Percentiles rank a stretch among this genome's conserved stretches.
Evolutionary conservation across 2,797 vertebrate species (phyloP).

Genomic region (Hydrocynus forskahlii): DNA sequence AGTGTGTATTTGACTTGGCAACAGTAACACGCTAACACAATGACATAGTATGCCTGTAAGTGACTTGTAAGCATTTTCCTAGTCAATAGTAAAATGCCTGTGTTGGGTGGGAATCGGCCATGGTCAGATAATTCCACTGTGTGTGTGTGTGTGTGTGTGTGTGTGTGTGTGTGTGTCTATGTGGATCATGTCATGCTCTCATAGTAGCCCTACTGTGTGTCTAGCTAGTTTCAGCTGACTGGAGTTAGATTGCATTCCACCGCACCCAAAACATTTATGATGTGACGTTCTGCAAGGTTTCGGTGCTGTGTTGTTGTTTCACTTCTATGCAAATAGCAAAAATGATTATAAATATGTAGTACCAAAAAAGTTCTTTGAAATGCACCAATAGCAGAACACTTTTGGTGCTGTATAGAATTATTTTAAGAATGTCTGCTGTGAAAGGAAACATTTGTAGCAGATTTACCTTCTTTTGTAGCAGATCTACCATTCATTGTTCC

Average conservation of each 20-base stretch:
- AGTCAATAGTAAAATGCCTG: conserved; percentile 12
- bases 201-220: conserved; percentile 7
- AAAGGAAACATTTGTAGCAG: no score
- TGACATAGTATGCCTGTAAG: conserved; percentile 5
- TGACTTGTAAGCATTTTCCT: conserved; percentile 15
- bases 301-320: neutral
- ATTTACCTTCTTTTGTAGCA: no score
- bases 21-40: conserved; percentile 12
- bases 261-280: conserved; percentile 57
- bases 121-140: conserved; percentile 13
- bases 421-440: no score
- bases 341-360: neutral
- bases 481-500: no score
- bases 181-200: neutral
- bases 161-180: conserved; percentile 19
- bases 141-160: conserved; percentile 2
- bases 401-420: no score
- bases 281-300: conserved; percentile 58
- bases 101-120: conserved; percentile 16
- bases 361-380: neutral
- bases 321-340: neutral
- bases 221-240: conserved; percentile 16
- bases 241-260: conserved; percentile 21
- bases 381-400: no score
- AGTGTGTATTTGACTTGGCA: conserved; percentile 11